A percentile compares a stretch with the other conserved stretches of the same genome.
phyloP scores from a whole-genome alignment of 2,888 invertebrate genomes.

The Troides helena region DNA sequence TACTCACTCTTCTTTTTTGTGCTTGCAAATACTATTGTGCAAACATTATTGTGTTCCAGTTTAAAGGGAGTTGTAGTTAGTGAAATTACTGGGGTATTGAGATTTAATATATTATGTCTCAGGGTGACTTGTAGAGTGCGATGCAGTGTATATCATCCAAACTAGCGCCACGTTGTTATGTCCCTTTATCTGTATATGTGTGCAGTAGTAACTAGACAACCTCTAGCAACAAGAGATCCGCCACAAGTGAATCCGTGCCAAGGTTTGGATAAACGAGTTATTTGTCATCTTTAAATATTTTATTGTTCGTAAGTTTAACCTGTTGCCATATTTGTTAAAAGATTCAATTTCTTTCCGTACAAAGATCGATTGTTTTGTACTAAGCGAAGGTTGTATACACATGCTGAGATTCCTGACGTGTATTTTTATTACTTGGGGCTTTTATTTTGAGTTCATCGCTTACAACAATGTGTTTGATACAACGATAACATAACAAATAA shows the following conservation, averaged over 20 bases:
- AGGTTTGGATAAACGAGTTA: slow-evolving; percentile 28
- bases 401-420: slow-evolving; percentile 3
- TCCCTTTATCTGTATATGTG: too few species aligned
- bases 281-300: slow-evolving; percentile 32
- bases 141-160: too few species aligned
- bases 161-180: too few species aligned
- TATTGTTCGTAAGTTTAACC: slow-evolving; percentile 34
- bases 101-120: too few species aligned
- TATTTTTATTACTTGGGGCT: slow-evolving; percentile 6
- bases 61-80: too few species aligned
- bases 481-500: neutral
- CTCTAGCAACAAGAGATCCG: neutral
- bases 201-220: too few species aligned
- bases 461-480: slow-evolving; percentile 14
- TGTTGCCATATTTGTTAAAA: slow-evolving; percentile 35
- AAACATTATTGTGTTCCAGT: too few species aligned
- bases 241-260: slow-evolving; percentile 23
- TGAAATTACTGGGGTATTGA: too few species aligned
- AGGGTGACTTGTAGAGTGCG: too few species aligned
- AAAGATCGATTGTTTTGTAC: slow-evolving; percentile 33
- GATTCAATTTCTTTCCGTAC: slow-evolving; percentile 29
- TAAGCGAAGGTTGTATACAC: slow-evolving; percentile 24
- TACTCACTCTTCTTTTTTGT: too few species aligned
- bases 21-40: too few species aligned
- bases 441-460: slow-evolving; percentile 9